Percentiles rank a stretch among this genome's conserved stretches.
Conservation (phyloP, 2,888 invertebrate genomes). For the Corbicula japonica region DNA sequence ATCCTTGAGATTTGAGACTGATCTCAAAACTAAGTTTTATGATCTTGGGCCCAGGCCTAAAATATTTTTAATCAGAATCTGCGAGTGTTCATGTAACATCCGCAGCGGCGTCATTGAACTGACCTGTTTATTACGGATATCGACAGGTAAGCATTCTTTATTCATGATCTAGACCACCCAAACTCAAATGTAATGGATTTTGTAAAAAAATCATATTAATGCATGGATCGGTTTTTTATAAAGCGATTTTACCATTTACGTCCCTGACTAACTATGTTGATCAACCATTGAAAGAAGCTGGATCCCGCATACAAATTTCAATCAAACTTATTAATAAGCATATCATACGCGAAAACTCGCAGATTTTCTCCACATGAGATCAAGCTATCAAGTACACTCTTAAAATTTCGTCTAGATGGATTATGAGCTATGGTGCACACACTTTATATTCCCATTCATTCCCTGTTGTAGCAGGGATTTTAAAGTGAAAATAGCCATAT, state of each 20-base stretch:
- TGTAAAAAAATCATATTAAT: constrained; percentile 19
- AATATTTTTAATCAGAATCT: too few relatives aligned
- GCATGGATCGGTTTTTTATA: constrained; percentile 22
- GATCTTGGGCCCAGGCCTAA: too few relatives aligned
- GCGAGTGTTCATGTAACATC: too few relatives aligned
- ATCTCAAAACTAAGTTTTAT: too few relatives aligned
- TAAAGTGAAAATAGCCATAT: constrained; percentile 61
- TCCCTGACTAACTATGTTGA: constrained; percentile 21
- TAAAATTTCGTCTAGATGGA: constrained; percentile 17
- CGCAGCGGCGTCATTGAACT: too few relatives aligned
- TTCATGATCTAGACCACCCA: constrained; percentile 22
- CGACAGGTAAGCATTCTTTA: too few relatives aligned
- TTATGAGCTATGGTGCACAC: constrained; percentile 39
- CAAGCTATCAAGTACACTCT: constrained; percentile 46
- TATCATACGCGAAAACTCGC: constrained; percentile 48
- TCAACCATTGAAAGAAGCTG: constrained; percentile 13
- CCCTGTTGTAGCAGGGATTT: constrained; percentile 45
- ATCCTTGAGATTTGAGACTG: too few relatives aligned
- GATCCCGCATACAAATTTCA: constrained; percentile 43
- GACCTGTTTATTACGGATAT: too few relatives aligned
- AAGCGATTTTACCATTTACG: constrained; percentile 31
- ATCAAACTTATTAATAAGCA: constrained; percentile 57
- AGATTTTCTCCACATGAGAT: constrained; percentile 48
- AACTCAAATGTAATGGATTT: constrained; percentile 21
- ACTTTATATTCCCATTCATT: constrained; percentile 43